Conservation (phyloP, 1,140 invertebrate species). For the Venturia canescens region DNA sequence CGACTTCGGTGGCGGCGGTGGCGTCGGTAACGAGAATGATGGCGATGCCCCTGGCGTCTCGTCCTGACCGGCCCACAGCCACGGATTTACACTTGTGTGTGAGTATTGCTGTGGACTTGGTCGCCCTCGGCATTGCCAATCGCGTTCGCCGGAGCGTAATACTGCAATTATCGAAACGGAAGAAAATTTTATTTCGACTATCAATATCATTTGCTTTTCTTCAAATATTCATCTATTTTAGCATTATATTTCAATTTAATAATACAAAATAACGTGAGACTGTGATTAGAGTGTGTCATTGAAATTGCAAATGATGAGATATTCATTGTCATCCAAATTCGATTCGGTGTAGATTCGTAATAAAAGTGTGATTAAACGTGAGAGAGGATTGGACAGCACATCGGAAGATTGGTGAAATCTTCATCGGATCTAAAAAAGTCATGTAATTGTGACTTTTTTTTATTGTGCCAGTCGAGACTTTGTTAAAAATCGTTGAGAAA, state of each 20-base stretch:
- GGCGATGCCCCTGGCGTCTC: conserved; percentile 58
- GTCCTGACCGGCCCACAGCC: conserved; percentile 56
- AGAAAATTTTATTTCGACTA: not conserved
- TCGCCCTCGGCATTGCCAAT: conserved; percentile 83
- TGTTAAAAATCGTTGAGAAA: too few species aligned
- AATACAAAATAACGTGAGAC: not conserved
- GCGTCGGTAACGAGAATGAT: conserved; percentile 66
- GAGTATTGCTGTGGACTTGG: conserved; percentile 86
- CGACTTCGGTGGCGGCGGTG: conserved; percentile 68
- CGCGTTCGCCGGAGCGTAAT: conserved; percentile 87
- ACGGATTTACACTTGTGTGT: conserved; percentile 83
- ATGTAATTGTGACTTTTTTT: too few species aligned
- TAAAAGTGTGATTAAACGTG: conserved; percentile 6
- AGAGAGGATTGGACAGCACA: not conserved
- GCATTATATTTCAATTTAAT: not conserved
- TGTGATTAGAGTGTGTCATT: not conserved
- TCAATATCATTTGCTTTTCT: not conserved
- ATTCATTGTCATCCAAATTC: not conserved
- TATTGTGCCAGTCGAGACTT: too few species aligned
- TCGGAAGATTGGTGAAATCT: not conserved
- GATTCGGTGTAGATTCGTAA: not conserved
- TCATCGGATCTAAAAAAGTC: not conserved
- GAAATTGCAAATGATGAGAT: not conserved
- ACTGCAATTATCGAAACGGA: conserved; percentile 79
- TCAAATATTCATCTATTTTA: not conserved